A percentile compares a stretch with the other conserved stretches of the same genome.
Conservation (phyloP, 2,113 vertebrate genomes). For the Elephantulus edwardii region DNA sequence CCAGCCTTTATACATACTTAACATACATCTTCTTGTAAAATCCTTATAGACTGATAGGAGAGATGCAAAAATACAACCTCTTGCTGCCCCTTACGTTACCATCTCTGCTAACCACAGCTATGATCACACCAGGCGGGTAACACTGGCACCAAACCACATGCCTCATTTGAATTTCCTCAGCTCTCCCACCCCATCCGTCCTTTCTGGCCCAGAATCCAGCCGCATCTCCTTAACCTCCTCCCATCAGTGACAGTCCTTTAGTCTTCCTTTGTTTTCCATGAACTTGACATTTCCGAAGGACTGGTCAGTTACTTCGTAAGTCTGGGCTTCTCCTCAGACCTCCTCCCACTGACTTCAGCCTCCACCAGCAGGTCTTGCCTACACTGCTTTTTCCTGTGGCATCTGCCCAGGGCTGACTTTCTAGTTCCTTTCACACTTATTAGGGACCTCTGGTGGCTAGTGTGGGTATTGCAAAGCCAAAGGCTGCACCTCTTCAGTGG, state of each 20-base stretch:
- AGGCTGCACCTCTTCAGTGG: too few species aligned
- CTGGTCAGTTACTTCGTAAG: not conserved
- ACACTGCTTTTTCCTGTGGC: not conserved
- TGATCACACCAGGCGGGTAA: not conserved
- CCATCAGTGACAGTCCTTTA: not conserved
- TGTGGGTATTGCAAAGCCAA: too few species aligned
- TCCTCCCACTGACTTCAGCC: not conserved
- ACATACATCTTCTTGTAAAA: not conserved
- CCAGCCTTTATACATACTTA: not conserved
- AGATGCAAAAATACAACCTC: not conserved
- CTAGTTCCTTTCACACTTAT: too few species aligned
- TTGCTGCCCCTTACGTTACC: not conserved
- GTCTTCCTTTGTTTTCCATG: not conserved
- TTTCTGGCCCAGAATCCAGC: not conserved
- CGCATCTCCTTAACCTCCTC: not conserved
- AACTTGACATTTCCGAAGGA: not conserved
- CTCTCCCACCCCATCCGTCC: not conserved
- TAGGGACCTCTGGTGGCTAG: too few species aligned
- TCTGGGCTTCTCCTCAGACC: not conserved
- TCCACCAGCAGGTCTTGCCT: too few species aligned
- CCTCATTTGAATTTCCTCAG: not conserved
- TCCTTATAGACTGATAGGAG: not conserved
- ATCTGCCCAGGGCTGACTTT: not conserved
- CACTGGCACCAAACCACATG: fast-evolving
- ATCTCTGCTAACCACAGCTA: not conserved